Conservation (phyloP, 2,113 vertebrate species). For the Perca fluviatilis region DNA sequence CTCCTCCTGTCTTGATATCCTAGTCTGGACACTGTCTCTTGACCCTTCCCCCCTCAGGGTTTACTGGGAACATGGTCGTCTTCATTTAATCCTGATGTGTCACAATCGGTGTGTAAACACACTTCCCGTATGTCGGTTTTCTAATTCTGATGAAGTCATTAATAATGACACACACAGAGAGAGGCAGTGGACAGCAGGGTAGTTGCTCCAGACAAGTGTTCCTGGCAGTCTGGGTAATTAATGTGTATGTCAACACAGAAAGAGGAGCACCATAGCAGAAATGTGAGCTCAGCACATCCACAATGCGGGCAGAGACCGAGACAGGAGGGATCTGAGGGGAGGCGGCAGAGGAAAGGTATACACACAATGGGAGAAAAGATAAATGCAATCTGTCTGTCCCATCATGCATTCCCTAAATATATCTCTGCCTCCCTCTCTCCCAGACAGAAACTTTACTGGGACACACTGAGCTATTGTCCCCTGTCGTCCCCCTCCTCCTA, state of each 20-base stretch:
- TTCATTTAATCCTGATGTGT: constrained; percentile 51
- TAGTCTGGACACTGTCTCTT: constrained; percentile 27
- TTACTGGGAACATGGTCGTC: constrained; percentile 35
- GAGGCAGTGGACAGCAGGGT: constrained; percentile 62
- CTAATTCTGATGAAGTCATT: constrained; percentile 62
- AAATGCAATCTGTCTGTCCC: constrained; percentile 79
- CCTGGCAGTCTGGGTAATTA: constrained; percentile 84
- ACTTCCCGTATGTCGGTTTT: constrained; percentile 54
- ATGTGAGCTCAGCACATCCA: constrained; percentile 84
- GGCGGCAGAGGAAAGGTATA: constrained; percentile 42
- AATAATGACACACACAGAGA: constrained; percentile 56
- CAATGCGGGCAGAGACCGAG: constrained; percentile 64
- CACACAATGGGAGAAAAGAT: constrained; percentile 73
- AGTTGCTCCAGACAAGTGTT: constrained; percentile 77
- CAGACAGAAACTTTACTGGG: constrained; percentile 75
- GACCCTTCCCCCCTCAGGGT: too few relatives aligned
- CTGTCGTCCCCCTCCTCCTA: constrained; percentile 45
- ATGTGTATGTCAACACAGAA: constrained; percentile 85
- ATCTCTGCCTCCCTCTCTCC: constrained; percentile 60
- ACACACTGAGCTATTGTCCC: constrained; percentile 73
- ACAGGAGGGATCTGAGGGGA: constrained; percentile 27
- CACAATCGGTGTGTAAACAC: constrained; percentile 35
- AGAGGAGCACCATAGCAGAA: constrained; percentile 76
- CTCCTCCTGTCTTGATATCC: constrained; percentile 56
- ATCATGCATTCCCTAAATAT: constrained; percentile 77